These are phyloP conservation scores for Pharmacophagus antenor DNA, from an alignment of 2,888 invertebrate species.

Conservation along the genomic window DNA sequence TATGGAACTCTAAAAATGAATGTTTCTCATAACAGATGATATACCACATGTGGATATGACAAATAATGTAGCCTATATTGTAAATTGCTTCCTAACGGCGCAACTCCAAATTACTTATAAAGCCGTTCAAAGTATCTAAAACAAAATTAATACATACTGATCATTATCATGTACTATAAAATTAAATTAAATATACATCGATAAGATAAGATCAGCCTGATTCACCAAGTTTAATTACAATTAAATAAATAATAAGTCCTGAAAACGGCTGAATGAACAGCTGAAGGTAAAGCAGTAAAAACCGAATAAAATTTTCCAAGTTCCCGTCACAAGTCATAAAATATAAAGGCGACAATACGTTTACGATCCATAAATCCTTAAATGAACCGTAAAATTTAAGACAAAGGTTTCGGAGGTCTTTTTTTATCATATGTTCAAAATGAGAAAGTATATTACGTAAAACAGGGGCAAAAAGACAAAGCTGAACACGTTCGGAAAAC, in stretches of 20 bases:
- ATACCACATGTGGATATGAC: no score
- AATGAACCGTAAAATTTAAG: slow-evolving; percentile 29
- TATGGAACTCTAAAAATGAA: no score
- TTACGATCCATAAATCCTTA: slow-evolving; percentile 30
- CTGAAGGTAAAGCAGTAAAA: slow-evolving; percentile 28
- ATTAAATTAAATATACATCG: not conserved
- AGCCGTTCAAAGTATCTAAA: no score
- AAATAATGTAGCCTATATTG: no score
- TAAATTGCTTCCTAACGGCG: no score
- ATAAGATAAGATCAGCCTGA: no score
- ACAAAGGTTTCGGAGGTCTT: slow-evolving; percentile 21
- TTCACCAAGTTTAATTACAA: no score
- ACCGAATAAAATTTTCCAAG: slow-evolving; percentile 22
- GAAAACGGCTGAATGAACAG: slow-evolving; percentile 24
- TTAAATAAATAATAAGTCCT: slow-evolving; percentile 20
- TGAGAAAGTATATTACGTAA: slow-evolving; percentile 19
- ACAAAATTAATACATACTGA: no score
- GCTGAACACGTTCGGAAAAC: slow-evolving; percentile 6
- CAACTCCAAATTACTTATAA: no score
- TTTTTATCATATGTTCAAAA: slow-evolving; percentile 9
- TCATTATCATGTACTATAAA: no score
- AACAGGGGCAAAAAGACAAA: slow-evolving; percentile 3
- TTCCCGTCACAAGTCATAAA: slow-evolving; percentile 28
- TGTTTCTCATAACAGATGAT: no score
- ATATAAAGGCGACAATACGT: slow-evolving; percentile 28